Evolutionary conservation across 2,797 vertebrate genomes (phyloP), one percentile per base, ranked within the genome.

Genomic region (Bovichtus diacanthus): DNA sequence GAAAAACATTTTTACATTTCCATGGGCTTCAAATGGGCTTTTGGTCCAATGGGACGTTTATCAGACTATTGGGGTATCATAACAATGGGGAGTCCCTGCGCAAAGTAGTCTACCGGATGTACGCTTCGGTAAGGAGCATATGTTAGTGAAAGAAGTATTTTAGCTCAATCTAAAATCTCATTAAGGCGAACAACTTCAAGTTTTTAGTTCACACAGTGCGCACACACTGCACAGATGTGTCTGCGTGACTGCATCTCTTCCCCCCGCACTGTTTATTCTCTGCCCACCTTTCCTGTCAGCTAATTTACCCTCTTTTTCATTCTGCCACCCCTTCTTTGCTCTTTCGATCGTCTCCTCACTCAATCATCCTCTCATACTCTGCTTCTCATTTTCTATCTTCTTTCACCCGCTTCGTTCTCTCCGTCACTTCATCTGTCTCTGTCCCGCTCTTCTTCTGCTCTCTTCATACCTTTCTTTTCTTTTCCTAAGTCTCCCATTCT

Each of bases 241-340:
- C 21, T 49, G 25, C 60, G 34, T 66, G 44, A 60, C 59, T 70
- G 53, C 54, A 46, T 62, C 34, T 82, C 46, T 80, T n/a, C 53
- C 50, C 16, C 19, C 25, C 0, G 9, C 54, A 38, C 61, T 81
- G 53, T 87, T 81, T 76, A 79, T 80, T 58, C 62, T 76, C 56
- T 31, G 11, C 63, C 55, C 64, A 84, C 78, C 71, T 49, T 77
- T 68, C 66, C 71, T 83, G 31, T 84, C 70, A 72, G 59, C 65
- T 82, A 71, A 90, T 86, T 89, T 67, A 81, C 27, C 51, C 49
- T 61, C 36, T 83, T 77, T 74, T 85, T 88, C 70, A 74, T 76
- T 60, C 76, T 82, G 58, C 51, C 56, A 74, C 41, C 16, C 25
- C 19, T 62, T 69, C 66, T 83, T 78, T 78, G 68, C 74, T 51